phyloP scores from a whole-genome alignment of 2,888 invertebrate species.

The Pristionchus maxplancki region DNA sequence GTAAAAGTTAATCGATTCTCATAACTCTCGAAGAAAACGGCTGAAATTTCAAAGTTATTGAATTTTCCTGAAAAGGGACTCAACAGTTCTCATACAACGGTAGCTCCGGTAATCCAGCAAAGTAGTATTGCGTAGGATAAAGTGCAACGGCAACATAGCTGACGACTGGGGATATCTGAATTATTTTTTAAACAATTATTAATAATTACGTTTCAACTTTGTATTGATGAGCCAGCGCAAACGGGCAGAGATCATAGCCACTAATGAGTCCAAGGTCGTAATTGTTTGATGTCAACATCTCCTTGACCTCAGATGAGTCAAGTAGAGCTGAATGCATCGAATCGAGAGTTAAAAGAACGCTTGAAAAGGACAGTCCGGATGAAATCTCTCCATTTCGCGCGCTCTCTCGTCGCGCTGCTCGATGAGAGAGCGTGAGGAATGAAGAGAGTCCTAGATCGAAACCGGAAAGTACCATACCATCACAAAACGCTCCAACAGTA shows the following conservation, averaged over 20 bases:
- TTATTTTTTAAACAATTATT: too few species aligned
- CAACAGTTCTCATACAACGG: conserved; percentile 10
- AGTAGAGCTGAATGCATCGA: not conserved
- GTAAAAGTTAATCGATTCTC: not conserved
- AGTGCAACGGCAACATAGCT: not conserved
- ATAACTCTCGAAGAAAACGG: not conserved
- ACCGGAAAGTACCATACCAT: not conserved
- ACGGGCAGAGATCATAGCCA: not conserved
- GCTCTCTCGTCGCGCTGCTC: not conserved
- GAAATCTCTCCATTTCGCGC: not conserved
- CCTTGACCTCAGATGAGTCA: not conserved
- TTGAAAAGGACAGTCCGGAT: not conserved
- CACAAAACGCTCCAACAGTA: not conserved
- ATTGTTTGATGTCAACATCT: not conserved
- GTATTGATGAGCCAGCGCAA: not conserved
- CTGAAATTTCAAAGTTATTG: too few species aligned
- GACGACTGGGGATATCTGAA: conserved; percentile 1
- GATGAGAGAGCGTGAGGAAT: too few species aligned
- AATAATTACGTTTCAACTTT: not conserved
- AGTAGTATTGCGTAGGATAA: not conserved
- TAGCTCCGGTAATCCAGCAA: not conserved
- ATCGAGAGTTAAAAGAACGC: not conserved
- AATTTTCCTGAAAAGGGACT: not conserved
- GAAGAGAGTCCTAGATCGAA: not conserved
- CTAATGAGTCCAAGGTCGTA: not conserved